A percentile compares a stretch with the other conserved stretches of the same genome.
Conservation (phyloP, 2,113 vertebrate species). For the Dinomys branickii region DNA sequence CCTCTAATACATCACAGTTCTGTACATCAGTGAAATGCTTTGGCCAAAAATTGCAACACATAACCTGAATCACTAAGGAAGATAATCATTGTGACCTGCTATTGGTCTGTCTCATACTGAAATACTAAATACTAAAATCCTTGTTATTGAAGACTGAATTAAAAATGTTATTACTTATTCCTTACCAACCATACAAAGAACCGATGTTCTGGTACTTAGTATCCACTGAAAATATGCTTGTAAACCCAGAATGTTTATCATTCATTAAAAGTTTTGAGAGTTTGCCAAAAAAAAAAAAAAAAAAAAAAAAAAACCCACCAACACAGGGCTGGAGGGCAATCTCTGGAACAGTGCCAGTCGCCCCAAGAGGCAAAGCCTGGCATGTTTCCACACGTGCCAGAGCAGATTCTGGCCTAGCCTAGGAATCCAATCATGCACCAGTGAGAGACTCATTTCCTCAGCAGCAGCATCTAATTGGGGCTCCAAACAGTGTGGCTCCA, state of each 20-base stretch:
- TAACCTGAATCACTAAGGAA: constrained; percentile 25
- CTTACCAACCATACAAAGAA: constrained; percentile 9
- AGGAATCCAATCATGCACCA: background rate
- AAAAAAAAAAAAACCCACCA: too few relatives aligned
- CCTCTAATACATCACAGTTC: background rate
- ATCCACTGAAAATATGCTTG: constrained; percentile 5
- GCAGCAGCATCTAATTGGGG: background rate
- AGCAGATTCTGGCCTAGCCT: background rate
- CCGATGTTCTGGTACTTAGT: background rate
- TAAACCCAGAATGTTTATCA: constrained; percentile 48
- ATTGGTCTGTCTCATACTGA: background rate
- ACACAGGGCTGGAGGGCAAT: background rate
- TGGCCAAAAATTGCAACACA: background rate
- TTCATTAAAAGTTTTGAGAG: constrained; percentile 18
- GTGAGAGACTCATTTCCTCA: background rate
- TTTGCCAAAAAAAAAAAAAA: too few relatives aligned
- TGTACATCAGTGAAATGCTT: background rate
- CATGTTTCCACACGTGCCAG: background rate
- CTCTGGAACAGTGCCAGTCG: background rate
- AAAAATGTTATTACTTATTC: constrained; percentile 12
- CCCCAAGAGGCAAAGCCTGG: background rate
- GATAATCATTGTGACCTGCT: background rate
- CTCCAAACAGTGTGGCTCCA: background rate
- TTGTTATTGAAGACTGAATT: background rate
- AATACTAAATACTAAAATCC: constrained; percentile 39